Evolutionary conservation across 2,797 vertebrate genomes (phyloP).

Genomic region (Salmo trutta): DNA sequence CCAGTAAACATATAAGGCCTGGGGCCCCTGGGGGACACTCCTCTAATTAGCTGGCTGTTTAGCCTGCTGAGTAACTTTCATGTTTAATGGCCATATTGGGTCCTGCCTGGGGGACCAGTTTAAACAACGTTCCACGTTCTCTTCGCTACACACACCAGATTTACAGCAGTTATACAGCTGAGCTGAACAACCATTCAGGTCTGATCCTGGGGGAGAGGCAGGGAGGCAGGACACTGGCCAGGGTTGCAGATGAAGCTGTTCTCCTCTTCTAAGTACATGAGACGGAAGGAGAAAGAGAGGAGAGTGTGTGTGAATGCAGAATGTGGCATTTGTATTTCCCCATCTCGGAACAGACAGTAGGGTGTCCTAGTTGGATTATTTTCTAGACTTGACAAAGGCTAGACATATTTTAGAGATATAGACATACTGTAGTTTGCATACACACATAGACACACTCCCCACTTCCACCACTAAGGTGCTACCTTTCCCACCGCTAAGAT

Average conservation of each 20-base stretch:
- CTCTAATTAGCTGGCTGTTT: not conserved
- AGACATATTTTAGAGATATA: not conserved
- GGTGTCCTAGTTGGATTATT: not conserved
- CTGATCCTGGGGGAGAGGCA: not conserved
- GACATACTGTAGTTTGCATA: not conserved
- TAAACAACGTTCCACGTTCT: not conserved
- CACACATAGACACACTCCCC: not conserved
- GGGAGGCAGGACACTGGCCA: not conserved
- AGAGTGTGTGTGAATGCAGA: not conserved
- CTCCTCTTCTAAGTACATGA: not conserved
- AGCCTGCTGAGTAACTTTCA: not conserved
- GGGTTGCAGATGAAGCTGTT: not conserved
- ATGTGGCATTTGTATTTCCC: not conserved
- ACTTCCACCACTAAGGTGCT: conserved; percentile 43
- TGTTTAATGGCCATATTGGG: not conserved
- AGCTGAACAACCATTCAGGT: not conserved
- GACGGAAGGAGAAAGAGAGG: not conserved
- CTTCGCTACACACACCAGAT: not conserved
- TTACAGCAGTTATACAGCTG: not conserved
- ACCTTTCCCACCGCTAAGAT: conserved; percentile 40
- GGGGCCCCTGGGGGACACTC: not conserved
- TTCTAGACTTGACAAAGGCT: not conserved
- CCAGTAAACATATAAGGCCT: not conserved
- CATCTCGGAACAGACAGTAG: not conserved
- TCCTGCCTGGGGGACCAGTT: not conserved